Evolutionary conservation across 2,888 invertebrate species (phyloP).

Genomic region (Teinopalpus imperialis): DNA sequence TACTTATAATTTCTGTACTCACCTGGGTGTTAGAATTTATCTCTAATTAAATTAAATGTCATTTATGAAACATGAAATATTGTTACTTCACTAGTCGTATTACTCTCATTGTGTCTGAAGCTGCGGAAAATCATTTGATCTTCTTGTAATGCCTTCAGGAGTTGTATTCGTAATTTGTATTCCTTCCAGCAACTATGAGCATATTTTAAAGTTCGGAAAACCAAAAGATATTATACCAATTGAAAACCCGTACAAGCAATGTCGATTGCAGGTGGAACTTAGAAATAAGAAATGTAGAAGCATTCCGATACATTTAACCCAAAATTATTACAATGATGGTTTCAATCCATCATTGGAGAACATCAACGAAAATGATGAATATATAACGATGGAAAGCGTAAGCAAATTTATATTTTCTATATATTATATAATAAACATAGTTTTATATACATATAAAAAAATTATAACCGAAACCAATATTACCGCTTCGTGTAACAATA

Average conservation of each 20-base stretch:
- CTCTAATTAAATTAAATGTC: conserved; percentile 19
- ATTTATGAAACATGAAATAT: conserved; percentile 11
- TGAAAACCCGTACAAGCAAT: conserved; percentile 49
- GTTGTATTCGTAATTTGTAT: conserved; percentile 87
- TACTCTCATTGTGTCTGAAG: not conserved
- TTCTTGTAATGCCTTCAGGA: conserved; percentile 77
- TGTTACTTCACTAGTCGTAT: not conserved
- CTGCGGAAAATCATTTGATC: not conserved
- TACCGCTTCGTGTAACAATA: no score
- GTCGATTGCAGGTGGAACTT: conserved; percentile 57
- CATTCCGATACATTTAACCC: conserved; percentile 68
- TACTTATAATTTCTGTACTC: conserved; percentile 12
- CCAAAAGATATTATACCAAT: conserved; percentile 53
- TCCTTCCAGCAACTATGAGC: conserved; percentile 86
- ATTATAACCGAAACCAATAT: no score
- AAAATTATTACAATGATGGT: conserved; percentile 60
- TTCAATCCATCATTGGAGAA: conserved; percentile 57
- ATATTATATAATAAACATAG: no score
- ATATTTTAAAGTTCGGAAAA: conserved; percentile 79
- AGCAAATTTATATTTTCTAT: no score
- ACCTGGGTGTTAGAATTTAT: not conserved
- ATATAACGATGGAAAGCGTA: conserved; percentile 86
- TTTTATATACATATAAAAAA: no score
- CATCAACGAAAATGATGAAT: conserved; percentile 71
- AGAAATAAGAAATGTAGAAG: conserved; percentile 61